Conservation (phyloP, 2,888 invertebrate genomes). For the Pristionchus japonicus region DNA sequence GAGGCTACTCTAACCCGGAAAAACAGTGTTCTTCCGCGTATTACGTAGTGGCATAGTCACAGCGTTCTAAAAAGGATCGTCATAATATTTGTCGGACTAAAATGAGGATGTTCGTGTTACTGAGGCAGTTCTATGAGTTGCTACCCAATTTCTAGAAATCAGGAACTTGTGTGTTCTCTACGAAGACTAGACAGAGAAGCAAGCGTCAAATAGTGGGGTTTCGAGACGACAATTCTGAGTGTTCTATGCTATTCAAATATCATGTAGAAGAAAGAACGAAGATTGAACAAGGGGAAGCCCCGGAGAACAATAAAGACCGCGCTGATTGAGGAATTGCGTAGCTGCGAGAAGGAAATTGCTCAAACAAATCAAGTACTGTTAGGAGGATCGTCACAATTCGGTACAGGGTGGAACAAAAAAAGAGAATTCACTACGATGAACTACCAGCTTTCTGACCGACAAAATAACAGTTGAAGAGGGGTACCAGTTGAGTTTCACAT, state of each 20-base stretch:
- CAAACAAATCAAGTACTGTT: neutral
- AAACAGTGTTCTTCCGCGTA: neutral
- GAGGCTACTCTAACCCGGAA: neutral
- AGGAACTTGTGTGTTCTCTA: neutral
- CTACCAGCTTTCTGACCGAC: neutral
- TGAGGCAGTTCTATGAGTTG: neutral
- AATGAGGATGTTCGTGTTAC: neutral
- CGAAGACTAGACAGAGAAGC: no score
- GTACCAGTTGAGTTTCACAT: no score
- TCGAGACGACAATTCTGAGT: neutral
- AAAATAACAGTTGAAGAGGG: no score
- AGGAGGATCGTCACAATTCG: neutral
- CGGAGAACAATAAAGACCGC: neutral
- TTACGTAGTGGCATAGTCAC: neutral
- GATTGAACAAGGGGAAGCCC: neutral
- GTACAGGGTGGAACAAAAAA: no score
- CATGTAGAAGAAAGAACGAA: neutral
- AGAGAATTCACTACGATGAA: no score
- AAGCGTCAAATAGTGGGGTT: no score
- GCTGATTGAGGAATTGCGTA: neutral
- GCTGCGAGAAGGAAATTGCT: neutral
- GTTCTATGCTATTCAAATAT: neutral
- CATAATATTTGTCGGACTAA: neutral
- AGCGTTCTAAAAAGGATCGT: no score
- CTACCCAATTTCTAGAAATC: neutral